A percentile compares a stretch with the other conserved stretches of the same genome.
phyloP scores from a whole-genome alignment of 1,140 invertebrate species.

The Coptotermes formosanus region DNA sequence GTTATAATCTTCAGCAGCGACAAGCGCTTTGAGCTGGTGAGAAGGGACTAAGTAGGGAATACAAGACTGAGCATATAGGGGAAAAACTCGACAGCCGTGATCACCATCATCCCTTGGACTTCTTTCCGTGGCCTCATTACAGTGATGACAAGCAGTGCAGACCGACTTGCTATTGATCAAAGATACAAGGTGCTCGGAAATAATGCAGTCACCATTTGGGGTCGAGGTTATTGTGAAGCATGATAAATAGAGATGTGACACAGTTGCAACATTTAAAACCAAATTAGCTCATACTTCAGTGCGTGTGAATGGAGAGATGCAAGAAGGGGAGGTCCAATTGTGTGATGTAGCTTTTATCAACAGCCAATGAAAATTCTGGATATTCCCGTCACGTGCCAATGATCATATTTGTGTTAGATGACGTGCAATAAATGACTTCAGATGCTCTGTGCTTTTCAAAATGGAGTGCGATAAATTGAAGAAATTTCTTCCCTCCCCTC shows the following conservation, averaged over 20 bases:
- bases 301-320: not conserved
- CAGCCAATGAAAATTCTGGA: not conserved
- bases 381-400: slow-evolving; percentile 4
- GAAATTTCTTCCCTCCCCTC: too few species aligned
- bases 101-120: too few species aligned
- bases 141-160: too few species aligned
- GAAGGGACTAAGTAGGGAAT: too few species aligned
- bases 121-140: too few species aligned
- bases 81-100: too few species aligned
- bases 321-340: not conserved
- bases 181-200: not conserved
- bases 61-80: too few species aligned
- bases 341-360: not conserved
- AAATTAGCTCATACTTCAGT: slow-evolving; percentile 7
- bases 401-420: not conserved
- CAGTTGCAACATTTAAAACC: not conserved
- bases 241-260: not conserved
- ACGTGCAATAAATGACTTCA: slow-evolving; percentile 13
- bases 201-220: not conserved
- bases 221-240: not conserved
- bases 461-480: too few species aligned
- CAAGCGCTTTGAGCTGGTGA: too few species aligned
- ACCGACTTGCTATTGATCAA: not conserved
- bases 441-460: not conserved
- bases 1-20: too few species aligned